These are phyloP conservation scores for Agrotis exclamationis DNA, from an alignment of 2,888 invertebrate species.

Conservation along the genomic window DNA sequence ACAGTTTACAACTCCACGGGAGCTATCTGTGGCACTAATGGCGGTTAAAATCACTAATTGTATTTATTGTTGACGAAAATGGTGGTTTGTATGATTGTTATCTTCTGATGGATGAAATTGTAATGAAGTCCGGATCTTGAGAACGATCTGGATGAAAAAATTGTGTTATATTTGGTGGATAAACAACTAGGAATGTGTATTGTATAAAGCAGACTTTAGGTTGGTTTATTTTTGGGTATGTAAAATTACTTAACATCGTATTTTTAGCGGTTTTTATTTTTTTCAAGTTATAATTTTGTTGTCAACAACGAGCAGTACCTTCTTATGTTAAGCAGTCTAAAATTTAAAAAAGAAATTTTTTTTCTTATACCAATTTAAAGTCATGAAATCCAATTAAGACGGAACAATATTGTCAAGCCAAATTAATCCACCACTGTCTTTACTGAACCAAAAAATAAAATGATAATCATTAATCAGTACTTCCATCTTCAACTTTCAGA, in stretches of 20 bases:
- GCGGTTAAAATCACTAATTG: conserved; percentile 56
- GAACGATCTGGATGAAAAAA: conserved; percentile 26
- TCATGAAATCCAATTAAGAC: conserved; percentile 2
- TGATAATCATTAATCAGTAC: conserved; percentile 27
- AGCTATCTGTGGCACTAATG: conserved; percentile 46
- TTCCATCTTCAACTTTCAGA: conserved; percentile 32
- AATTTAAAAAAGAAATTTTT: too few species aligned
- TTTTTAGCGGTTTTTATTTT: neutral
- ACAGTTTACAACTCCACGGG: conserved; percentile 55
- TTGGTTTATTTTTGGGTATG: neutral
- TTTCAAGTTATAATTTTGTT: neutral
- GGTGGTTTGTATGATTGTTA: conserved; percentile 38
- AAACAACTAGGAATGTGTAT: neutral
- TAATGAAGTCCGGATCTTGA: conserved; percentile 26
- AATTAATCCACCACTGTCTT: conserved; percentile 13
- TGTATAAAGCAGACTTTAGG: neutral
- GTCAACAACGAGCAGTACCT: neutral
- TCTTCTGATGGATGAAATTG: conserved; percentile 40
- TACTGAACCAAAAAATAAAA: conserved; percentile 29
- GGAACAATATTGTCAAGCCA: conserved; percentile 16
- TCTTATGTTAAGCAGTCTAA: neutral
- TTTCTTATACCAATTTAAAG: neutral
- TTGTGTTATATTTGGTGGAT: neutral
- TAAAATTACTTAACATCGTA: too few species aligned
- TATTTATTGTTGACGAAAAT: conserved; percentile 44